Evolutionary conservation across 2,888 invertebrate species (phyloP).

Genomic region (Acrobasis repandana): DNA sequence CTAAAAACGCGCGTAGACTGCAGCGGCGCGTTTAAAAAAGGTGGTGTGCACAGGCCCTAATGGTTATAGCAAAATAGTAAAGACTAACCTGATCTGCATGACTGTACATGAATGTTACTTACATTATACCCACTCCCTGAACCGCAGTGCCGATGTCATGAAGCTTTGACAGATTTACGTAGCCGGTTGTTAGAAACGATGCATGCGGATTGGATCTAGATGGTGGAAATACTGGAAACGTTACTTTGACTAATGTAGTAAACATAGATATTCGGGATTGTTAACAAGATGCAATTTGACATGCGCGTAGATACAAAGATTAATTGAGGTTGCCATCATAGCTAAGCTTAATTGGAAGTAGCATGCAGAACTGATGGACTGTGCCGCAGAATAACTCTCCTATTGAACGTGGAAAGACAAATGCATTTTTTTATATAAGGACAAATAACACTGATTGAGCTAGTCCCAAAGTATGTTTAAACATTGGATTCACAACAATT

Average conservation of each 20-base stretch:
- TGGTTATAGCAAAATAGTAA: no score
- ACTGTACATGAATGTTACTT: not conserved
- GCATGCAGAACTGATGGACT: no score
- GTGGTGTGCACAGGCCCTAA: not conserved
- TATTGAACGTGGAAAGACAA: no score
- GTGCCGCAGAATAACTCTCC: no score
- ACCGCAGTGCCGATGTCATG: conserved; percentile 2
- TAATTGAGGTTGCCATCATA: no score
- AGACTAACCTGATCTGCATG: not conserved
- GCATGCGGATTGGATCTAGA: not conserved
- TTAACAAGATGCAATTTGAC: not conserved
- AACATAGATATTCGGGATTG: not conserved
- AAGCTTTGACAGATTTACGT: not conserved
- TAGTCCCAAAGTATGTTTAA: no score
- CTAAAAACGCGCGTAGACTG: no score
- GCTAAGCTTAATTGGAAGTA: no score
- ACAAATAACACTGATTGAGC: no score
- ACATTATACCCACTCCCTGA: not conserved
- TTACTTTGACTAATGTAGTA: not conserved
- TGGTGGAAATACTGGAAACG: not conserved
- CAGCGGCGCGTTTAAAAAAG: no score
- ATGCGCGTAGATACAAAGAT: not conserved
- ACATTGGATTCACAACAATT: no score
- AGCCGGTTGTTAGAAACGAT: not conserved
- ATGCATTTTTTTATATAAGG: no score